Evolutionary conservation across 2,113 vertebrate genomes (phyloP).

Genomic region (Sander vitreus): DNA sequence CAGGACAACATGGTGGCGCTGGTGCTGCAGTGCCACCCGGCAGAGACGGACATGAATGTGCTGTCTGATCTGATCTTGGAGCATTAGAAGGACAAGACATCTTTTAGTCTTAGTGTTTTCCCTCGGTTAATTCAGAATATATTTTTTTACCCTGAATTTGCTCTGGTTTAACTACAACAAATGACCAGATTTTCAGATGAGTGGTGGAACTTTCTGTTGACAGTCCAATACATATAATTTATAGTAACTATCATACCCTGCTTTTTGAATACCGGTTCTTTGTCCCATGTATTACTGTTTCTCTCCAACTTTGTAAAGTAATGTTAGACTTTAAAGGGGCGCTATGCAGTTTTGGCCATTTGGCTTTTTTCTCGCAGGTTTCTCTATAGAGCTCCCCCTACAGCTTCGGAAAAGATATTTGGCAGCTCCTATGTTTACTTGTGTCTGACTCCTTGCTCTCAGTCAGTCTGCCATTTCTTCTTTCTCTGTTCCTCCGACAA

Average conservation of each 20-base stretch:
- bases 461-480: too few relatives aligned
- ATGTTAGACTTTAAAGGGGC: neutral
- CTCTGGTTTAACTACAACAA: neutral
- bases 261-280: neutral
- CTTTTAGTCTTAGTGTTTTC: neutral
- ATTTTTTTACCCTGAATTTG: neutral
- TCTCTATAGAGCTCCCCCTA: too few relatives aligned
- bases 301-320: neutral
- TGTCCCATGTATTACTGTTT: neutral
- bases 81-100: slow-evolving; percentile 55
- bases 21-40: slow-evolving; percentile 84
- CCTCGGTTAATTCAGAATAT: neutral
- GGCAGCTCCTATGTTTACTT: too few relatives aligned
- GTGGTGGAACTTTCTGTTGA: neutral
- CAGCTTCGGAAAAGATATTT: too few relatives aligned
- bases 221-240: neutral
- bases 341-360: too few relatives aligned
- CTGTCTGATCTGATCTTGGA: slow-evolving; percentile 86
- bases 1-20: slow-evolving; percentile 87
- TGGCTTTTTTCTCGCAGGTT: too few relatives aligned
- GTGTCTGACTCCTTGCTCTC: too few relatives aligned
- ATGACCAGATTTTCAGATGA: neutral
- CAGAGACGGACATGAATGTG: slow-evolving; percentile 84
- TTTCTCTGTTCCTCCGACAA: too few relatives aligned
- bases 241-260: neutral